Evolutionary conservation across 2,113 vertebrate species (phyloP).

Genomic region (Hydrochoerus hydrochaeris): DNA sequence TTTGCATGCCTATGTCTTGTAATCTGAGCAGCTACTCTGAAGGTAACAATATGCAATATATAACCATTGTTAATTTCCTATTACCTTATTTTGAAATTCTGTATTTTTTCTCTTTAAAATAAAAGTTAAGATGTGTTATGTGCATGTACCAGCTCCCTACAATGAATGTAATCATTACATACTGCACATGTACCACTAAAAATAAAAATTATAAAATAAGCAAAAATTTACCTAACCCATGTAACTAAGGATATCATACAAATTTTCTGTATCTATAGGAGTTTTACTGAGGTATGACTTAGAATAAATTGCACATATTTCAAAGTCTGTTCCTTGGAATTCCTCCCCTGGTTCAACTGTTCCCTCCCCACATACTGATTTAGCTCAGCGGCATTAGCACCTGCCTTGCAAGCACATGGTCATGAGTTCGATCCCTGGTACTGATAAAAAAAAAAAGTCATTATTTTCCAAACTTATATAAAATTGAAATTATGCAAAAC

Average conservation of each 20-base stretch:
- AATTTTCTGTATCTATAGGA: slow-evolving; percentile 16
- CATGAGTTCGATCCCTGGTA: too few species aligned
- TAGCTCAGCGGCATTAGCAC: too few species aligned
- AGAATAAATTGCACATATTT: background rate
- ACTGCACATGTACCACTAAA: background rate
- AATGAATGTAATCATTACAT: background rate
- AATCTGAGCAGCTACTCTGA: too few species aligned
- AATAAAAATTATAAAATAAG: background rate
- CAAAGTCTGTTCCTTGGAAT: background rate
- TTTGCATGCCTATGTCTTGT: too few species aligned
- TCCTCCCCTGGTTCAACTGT: background rate
- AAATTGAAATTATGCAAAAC: background rate
- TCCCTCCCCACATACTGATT: background rate
- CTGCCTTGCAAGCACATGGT: too few species aligned
- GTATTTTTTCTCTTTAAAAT: too few species aligned
- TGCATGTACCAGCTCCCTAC: background rate
- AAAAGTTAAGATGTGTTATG: background rate
- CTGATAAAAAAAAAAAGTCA: too few species aligned
- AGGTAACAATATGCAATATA: too few species aligned
- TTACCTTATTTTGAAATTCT: too few species aligned
- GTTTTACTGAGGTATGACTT: background rate
- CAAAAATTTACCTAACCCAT: background rate
- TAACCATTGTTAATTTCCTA: too few species aligned
- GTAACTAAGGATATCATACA: background rate
- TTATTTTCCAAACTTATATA: slow-evolving; percentile 22